Percentiles rank a stretch among this genome's conserved stretches.
phyloP scores from a whole-genome alignment of 2,113 vertebrate species.

The Callaeas wilsoni region DNA sequence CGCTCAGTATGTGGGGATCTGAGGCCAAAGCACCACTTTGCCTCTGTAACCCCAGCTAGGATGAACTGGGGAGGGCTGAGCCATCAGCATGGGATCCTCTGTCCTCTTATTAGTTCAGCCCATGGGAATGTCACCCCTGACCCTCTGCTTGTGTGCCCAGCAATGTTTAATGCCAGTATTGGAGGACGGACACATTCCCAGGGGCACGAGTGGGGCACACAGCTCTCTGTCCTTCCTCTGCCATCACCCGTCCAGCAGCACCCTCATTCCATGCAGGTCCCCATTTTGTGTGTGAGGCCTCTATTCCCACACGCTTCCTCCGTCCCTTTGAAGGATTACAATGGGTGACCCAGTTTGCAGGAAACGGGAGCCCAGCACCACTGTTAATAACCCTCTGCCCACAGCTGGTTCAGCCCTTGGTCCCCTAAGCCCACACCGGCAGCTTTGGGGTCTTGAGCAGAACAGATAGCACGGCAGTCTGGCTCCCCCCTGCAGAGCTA shows the following conservation, averaged over 20 bases:
- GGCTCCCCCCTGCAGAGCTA: background rate
- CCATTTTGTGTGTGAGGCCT: fast-evolving
- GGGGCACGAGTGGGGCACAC: fast-evolving
- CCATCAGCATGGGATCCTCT: background rate
- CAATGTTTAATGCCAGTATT: fast-evolving
- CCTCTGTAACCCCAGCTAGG: background rate
- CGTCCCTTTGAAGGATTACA: conserved; percentile 4
- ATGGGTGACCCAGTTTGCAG: conserved; percentile 39
- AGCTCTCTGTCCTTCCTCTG: background rate
- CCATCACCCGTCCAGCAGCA: fast-evolving
- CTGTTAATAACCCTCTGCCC: background rate
- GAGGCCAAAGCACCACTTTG: background rate
- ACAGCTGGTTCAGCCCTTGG: background rate
- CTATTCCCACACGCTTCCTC: background rate
- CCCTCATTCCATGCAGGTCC: fast-evolving
- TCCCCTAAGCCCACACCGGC: background rate
- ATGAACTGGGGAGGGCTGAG: background rate
- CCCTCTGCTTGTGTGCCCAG: background rate
- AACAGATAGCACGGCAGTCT: background rate
- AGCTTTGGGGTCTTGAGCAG: background rate
- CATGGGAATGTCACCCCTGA: fast-evolving
- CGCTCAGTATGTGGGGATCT: background rate
- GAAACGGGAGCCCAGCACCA: background rate
- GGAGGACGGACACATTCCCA: background rate
- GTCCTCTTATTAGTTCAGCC: background rate